Base-by-base conservation (phyloP, 2,113 vertebrate genomes). In the Neodon shergylaensis region DNA sequence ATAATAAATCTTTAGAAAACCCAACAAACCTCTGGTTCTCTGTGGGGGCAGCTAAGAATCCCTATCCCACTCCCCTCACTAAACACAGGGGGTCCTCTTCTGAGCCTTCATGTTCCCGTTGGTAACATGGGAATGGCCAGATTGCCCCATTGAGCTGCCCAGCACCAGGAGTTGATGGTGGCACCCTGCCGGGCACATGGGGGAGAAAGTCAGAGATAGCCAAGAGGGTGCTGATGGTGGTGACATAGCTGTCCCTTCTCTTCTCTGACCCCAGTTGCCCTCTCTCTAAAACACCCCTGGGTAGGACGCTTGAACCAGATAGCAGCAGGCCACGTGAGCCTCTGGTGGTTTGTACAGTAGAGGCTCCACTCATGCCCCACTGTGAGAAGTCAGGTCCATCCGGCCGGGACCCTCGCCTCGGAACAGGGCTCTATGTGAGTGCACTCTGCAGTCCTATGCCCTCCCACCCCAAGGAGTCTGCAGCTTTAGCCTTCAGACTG, bases 131-230 rank as follows among this genome's bases (percentile, higher is more conserved):
- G 70, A n/a, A 33, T 79, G 24, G 24, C 13, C 4, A 5, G 1
- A 33, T 54, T 0, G 0, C 31, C 13, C 63, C 6, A 0, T 5
- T 28, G 39, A 63, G 16, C 54, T 1, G 13, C 31, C 9, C 1
- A 22, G 24, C 24, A 39, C 12, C 11, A 49, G 72, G 6, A 19
- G 24, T 22, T 49, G 1, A 0, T 11, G 44, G 28, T 8, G 58
- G 33, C 9, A 3, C 2, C 3, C 11, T 7, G 21, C 73, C 5
- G 7, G 54, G 28, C 21, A 4, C 0, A 0, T 3, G 58, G 42
- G 39, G 47, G 13, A 54, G 31, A 4, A 42, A 58, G 36, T 28
- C 65, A 2, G 0, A 0, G 0, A 36, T 21, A 74, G 28, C 73
- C 14, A 2, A 7, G 52, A 42, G 5, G 36, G 10, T 7, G 0